These are phyloP conservation scores for Neocrepidodera transversa DNA, from an alignment of 2,888 invertebrate species.

Conservation along the genomic window DNA sequence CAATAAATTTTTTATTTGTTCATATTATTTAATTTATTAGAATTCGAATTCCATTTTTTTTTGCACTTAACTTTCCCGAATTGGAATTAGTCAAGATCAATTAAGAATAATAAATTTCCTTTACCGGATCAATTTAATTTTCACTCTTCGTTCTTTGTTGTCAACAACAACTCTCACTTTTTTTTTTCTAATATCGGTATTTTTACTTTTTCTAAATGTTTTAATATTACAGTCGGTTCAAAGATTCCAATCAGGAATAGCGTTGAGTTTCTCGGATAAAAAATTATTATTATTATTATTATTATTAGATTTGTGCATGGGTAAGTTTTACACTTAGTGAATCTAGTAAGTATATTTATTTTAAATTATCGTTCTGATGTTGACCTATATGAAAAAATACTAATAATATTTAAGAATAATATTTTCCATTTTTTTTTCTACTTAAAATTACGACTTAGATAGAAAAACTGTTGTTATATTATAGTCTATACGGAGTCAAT, in stretches of 20 bases:
- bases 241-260: constrained; percentile 3
- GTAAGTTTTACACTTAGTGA: not conserved
- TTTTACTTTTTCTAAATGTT: constrained; percentile 9
- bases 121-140: constrained; percentile 8
- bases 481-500: no score
- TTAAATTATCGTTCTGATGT: no score
- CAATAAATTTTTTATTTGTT: no score
- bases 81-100: not conserved
- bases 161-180: constrained; percentile 18
- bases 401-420: no score
- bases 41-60: no score
- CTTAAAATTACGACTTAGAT: no score
- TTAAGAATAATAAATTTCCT: constrained; percentile 10
- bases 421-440: no score
- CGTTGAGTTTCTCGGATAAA: not conserved
- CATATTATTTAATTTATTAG: no score
- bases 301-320: not conserved
- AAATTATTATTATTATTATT: not conserved
- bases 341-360: not conserved
- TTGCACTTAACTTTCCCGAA: constrained; percentile 1
- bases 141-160: constrained; percentile 7
- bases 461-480: no score
- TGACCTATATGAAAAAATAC: no score
- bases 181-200: constrained; percentile 5
- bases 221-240: constrained; percentile 8